Percentiles rank a stretch among this genome's conserved stretches.
These are phyloP conservation scores for Neoscelio sp. DNA, from an alignment of 2,888 invertebrate species.

Conservation along the genomic window DNA sequence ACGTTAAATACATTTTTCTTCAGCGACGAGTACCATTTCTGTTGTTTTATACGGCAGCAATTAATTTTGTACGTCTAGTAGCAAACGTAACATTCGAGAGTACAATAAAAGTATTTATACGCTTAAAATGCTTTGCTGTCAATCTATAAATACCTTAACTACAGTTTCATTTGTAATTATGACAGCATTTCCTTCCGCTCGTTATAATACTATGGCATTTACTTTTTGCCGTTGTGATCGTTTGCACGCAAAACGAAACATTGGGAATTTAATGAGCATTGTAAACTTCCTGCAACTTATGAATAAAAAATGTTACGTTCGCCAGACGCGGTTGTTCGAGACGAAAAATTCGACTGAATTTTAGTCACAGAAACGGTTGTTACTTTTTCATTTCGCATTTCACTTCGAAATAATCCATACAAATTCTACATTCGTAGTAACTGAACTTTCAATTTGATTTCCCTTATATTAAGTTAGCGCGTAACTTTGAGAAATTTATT, in stretches of 20 bases:
- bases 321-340: background rate
- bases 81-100: constrained; percentile 8
- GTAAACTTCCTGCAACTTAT: too few relatives aligned
- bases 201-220: too few relatives aligned
- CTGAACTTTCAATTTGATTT: constrained; percentile 29
- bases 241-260: too few relatives aligned
- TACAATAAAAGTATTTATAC: background rate
- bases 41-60: constrained; percentile 46
- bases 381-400: background rate
- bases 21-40: constrained; percentile 29
- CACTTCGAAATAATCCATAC: background rate
- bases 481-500: background rate
- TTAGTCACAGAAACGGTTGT: background rate
- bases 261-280: too few relatives aligned
- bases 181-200: too few relatives aligned
- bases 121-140: background rate
- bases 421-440: constrained; percentile 7
- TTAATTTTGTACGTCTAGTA: constrained; percentile 35
- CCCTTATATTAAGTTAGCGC: background rate
- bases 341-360: background rate
- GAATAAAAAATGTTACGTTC: too few relatives aligned
- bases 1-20: constrained; percentile 31
- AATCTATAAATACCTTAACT: background rate
- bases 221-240: too few relatives aligned
- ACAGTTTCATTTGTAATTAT: too few relatives aligned